Conservation (phyloP, 2,113 vertebrate genomes). For the Pontoporia blainvillei region DNA sequence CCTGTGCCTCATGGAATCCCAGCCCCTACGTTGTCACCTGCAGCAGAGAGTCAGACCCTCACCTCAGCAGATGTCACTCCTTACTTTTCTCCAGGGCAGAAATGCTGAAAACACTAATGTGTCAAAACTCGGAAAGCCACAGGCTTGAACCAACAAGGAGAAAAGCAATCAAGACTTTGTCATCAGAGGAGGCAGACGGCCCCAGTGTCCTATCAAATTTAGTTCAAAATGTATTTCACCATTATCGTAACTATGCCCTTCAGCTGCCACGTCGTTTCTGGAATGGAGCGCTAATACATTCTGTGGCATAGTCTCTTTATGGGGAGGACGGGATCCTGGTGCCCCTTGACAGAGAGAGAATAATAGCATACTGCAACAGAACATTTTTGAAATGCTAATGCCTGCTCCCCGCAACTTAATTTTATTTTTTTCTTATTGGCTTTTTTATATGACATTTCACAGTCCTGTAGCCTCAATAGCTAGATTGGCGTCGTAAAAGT, state of each 20-base stretch:
- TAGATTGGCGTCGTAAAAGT: slow-evolving; percentile 79
- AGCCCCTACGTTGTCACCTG: not conserved
- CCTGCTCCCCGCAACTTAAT: slow-evolving; percentile 76
- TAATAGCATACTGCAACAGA: slow-evolving; percentile 63
- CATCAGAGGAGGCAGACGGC: slow-evolving; percentile 8
- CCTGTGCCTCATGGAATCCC: not conserved
- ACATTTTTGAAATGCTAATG: slow-evolving; percentile 81
- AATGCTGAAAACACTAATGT: slow-evolving; percentile 49
- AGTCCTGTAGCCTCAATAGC: slow-evolving; percentile 77
- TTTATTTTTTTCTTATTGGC: slow-evolving; percentile 80
- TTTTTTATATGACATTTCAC: slow-evolving; percentile 82
- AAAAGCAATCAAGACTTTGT: slow-evolving; percentile 21
- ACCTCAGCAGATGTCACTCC: not conserved
- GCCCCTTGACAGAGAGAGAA: slow-evolving; percentile 75
- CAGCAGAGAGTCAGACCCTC: not conserved
- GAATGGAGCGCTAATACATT: slow-evolving; percentile 9
- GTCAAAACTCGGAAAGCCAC: slow-evolving; percentile 36
- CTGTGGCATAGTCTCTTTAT: slow-evolving; percentile 24
- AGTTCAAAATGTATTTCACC: slow-evolving; percentile 56
- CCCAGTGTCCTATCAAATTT: slow-evolving; percentile 56
- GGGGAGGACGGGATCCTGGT: slow-evolving; percentile 62
- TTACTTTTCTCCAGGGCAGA: not conserved
- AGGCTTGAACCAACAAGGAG: slow-evolving; percentile 12
- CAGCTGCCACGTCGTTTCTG: not conserved
- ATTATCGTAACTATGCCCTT: slow-evolving; percentile 57